phyloP scores from a whole-genome alignment of 2,797 vertebrate species.

The Epinephelus awoara region DNA sequence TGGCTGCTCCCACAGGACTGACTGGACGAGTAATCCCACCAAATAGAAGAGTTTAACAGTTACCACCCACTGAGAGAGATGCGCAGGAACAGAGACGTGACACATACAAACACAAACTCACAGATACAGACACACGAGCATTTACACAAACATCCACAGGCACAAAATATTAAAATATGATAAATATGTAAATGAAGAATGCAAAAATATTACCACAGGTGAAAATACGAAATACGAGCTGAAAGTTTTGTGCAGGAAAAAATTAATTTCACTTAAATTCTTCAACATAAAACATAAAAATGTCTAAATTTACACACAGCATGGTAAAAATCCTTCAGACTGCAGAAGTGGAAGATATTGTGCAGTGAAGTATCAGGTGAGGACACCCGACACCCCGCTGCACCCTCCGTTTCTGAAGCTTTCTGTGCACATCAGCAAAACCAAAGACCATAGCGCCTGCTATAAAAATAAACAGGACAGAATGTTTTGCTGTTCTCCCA shows the following conservation, averaged over 20 bases:
- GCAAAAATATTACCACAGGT: background rate
- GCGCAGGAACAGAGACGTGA: slow-evolving; percentile 21
- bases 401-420: slow-evolving; percentile 13
- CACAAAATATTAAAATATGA: background rate
- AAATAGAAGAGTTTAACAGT: slow-evolving; percentile 79
- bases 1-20: slow-evolving; percentile 76
- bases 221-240: background rate
- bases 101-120: background rate
- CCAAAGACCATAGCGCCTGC: slow-evolving; percentile 6
- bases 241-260: background rate
- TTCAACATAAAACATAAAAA: background rate
- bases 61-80: slow-evolving; percentile 76
- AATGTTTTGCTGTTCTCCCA: slow-evolving; percentile 11
- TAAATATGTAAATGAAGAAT: background rate
- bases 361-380: slow-evolving; percentile 8
- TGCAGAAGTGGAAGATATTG: slow-evolving; percentile 35
- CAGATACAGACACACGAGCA: background rate
- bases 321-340: slow-evolving; percentile 23
- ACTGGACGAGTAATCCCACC: slow-evolving; percentile 77
- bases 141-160: slow-evolving; percentile 7
- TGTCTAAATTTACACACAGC: background rate
- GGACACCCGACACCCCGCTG: slow-evolving; percentile 23
- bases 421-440: slow-evolving; percentile 60
- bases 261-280: background rate
- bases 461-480: background rate